Base-by-base conservation (phyloP, 2,888 invertebrate genomes). In the Cryptocheilus praepositus region DNA sequence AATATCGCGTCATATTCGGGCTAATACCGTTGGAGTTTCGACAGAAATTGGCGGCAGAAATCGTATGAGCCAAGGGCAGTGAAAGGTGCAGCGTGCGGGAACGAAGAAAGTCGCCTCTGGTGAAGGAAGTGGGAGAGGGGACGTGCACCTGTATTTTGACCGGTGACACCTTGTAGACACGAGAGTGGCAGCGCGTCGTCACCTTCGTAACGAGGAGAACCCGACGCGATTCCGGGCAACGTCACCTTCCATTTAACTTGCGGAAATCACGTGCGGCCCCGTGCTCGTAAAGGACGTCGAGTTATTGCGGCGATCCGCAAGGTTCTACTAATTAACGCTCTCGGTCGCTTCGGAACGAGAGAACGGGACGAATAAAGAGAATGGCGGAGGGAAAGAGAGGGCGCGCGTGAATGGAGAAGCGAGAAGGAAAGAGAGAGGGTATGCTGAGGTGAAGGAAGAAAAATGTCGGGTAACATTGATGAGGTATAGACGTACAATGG, bases 261-360 rank as follows among this genome's bases (percentile, higher is more conserved):
- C 79, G 77, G 80, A 81, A 83, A 81, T 74, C 82, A 81, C 81
- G 81, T 80, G 81, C 69, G 67, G 69, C 58, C 36, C 73, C 63
- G 69, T 73, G 56, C 76, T 81, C 76, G 80, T 76, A 76, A 80
- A 76, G 78, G 82, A 77, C 82, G 80, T 79, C 83, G 83, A 80
- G 76, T 80, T 80, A 80, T 78, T 74, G 77, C 78, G 74, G 71
- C 71, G 70, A 77, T 80, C 71, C 74, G 71, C 80, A 73, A 77
- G 77, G 66, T 72, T 80, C 77, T 78, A 74, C 80, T 80, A 80
- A 80, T 80, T 80, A 80, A n/a, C n/a, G 79, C 80, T 76, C 71
- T 69, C 76, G 70, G 76, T 70, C 76, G 76, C 73, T 73, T 78
- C 73, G 77, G 79, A 81, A 80, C 76, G 75, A 69, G 18, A n/a